Base-by-base conservation (phyloP, 2,113 vertebrate species). In the Candoia aspera region DNA sequence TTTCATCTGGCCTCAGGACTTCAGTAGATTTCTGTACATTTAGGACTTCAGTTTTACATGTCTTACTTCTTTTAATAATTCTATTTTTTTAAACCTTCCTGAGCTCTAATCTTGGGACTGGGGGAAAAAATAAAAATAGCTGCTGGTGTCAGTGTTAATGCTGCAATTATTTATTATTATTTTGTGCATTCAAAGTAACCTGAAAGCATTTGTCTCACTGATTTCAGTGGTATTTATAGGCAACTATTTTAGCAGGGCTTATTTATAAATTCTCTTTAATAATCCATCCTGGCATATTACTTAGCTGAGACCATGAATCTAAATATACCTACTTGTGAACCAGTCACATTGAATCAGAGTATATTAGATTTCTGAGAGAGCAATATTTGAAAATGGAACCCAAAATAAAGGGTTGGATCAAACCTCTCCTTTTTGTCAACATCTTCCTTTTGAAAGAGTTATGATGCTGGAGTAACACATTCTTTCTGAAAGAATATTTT, bases 111-210 rank as follows among this genome's bases (percentile, higher is more conserved):
- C 87, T 91, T 91, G 29, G 91, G 96, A 91, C 73, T 12, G 84
- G 91, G 53, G 92, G 93, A 94, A 92, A 85, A 93, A 92, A 91
- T 94, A 90, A 94, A 95, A 93, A 90, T 91, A 91, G 92, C 96
- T 97, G 95, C 94, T 92, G 21, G 53, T 95, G 94, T 94, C 94
- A 96, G 92, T 95, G 97, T 94, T 62, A 94, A 97, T 97, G 95
- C 95, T 97, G 96, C 96, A 95, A 92, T 94, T 94, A 91, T 91
- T 87, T 8, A 64, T 62, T 60, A 46, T 88, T 17, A 26, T 46
- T 86, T 83, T 92, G 94, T 49, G 92, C 64, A 90, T 93, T 33
- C 68, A 89, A 0, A 0, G 92, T 91, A 96, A 59, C 29, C 53
- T 93, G 59, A 88, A 92, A 42, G 83, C 0, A 0, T 17, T 29